These are phyloP conservation scores for Ageneiosus marmoratus DNA, from an alignment of 2,113 vertebrate genomes.

Conservation along the genomic window DNA sequence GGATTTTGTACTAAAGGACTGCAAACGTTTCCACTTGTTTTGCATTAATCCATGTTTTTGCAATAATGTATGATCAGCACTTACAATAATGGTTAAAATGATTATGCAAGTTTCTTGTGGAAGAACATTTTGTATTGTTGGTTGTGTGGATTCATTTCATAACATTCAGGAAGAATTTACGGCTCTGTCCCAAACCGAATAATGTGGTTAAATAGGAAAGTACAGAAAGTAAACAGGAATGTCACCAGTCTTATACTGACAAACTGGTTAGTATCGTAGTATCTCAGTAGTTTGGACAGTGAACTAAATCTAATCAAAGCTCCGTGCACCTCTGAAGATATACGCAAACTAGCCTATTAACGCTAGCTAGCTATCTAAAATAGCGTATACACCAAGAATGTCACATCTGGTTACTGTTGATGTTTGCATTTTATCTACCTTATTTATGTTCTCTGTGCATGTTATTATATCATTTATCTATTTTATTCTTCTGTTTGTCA, in stretches of 20 bases:
- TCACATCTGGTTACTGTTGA: not conserved
- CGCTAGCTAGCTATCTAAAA: not conserved
- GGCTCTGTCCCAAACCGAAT: not conserved
- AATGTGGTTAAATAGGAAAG: not conserved
- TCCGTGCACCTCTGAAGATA: not conserved
- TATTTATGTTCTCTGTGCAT: not conserved
- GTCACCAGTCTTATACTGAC: not conserved
- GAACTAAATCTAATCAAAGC: not conserved
- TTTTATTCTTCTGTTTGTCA: not conserved
- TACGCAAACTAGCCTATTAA: not conserved
- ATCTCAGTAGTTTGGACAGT: not conserved
- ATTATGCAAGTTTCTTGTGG: not conserved
- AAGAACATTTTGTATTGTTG: not conserved
- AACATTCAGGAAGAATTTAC: not conserved
- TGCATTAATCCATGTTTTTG: slow-evolving; percentile 11
- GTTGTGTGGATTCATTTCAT: not conserved
- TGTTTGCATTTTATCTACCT: not conserved
- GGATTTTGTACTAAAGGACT: not conserved
- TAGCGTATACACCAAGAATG: not conserved
- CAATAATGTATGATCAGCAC: not conserved
- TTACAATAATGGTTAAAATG: not conserved
- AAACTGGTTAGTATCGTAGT: not conserved
- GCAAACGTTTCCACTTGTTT: not conserved
- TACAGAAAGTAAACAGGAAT: not conserved
- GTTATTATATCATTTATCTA: not conserved